These are phyloP conservation scores for Chloroceryle aenea DNA, from an alignment of 2,113 vertebrate species.

Conservation along the genomic window DNA sequence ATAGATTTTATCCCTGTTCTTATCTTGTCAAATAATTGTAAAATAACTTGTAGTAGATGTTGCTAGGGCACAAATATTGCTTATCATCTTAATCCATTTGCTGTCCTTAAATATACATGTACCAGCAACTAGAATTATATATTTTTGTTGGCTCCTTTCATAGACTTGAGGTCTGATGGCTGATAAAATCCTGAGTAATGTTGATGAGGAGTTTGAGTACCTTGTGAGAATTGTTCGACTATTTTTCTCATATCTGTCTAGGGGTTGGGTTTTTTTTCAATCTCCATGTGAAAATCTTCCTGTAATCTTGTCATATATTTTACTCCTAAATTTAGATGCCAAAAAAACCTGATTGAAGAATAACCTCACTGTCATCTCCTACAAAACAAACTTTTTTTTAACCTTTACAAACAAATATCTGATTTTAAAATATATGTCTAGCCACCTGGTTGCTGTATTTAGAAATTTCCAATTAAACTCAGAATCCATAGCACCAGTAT, in stretches of 20 bases:
- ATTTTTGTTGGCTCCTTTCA: not conserved
- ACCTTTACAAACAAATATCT: not conserved
- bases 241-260: not conserved
- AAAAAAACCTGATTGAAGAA: not conserved
- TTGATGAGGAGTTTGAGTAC: not conserved
- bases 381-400: not conserved
- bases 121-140: not conserved
- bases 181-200: not conserved
- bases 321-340: not conserved
- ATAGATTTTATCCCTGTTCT: not conserved
- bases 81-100: not conserved
- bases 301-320: not conserved
- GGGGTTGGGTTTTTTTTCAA: not conserved
- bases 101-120: not conserved
- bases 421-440: rapidly evolving
- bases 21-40: not conserved
- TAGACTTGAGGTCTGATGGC: not conserved
- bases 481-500: not conserved
- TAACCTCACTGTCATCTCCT: not conserved
- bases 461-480: not conserved
- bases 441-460: not conserved
- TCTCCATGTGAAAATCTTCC: not conserved
- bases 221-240: not conserved
- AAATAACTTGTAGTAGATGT: not conserved
- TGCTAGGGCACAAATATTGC: not conserved